Conservation (phyloP, 2,113 vertebrate species). For the Boulengeromyrus knoepffleri region DNA sequence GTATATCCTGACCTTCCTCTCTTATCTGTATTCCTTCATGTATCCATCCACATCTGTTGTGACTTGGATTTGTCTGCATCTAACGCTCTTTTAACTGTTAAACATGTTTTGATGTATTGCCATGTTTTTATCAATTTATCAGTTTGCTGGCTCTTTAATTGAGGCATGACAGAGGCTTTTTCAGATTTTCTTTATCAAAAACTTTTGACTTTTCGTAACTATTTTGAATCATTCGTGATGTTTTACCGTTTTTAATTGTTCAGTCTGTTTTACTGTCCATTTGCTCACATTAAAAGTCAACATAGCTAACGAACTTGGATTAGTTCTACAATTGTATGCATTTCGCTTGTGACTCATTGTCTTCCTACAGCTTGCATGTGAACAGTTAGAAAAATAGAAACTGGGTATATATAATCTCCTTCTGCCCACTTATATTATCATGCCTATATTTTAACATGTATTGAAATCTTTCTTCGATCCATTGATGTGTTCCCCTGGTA, state of each 20-base stretch:
- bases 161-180: not conserved
- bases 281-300: not conserved
- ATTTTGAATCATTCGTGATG: not conserved
- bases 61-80: not conserved
- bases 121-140: not conserved
- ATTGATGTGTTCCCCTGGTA: constrained; percentile 3
- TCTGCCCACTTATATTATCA: not conserved
- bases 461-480: not conserved
- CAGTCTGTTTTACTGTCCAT: not conserved
- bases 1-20: not conserved
- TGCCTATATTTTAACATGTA: not conserved
- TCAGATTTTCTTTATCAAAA: not conserved
- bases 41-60: not conserved
- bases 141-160: not conserved
- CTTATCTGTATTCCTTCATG: not conserved
- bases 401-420: not conserved
- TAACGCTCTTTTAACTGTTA: not conserved
- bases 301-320: not conserved
- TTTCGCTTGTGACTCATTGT: not conserved
- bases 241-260: not conserved
- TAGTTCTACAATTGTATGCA: not conserved
- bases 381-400: not conserved
- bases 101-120: not conserved
- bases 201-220: not conserved
- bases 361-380: not conserved